Percentiles rank a stretch among this genome's conserved stretches.
These are phyloP conservation scores for Corella eumyota DNA, from an alignment of 23 tunicate genomes.

Conservation along the genomic window DNA sequence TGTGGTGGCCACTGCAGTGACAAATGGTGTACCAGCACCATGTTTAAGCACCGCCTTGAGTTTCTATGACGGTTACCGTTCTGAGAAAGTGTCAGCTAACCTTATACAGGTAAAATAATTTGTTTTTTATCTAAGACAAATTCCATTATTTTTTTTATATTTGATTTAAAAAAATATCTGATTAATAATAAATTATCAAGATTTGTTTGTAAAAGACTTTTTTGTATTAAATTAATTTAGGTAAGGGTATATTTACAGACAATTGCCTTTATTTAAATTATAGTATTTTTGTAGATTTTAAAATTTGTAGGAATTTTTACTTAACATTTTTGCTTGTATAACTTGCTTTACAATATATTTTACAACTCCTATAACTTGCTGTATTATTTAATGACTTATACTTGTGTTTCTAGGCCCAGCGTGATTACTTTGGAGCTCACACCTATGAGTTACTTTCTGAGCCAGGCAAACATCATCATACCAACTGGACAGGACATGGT, in stretches of 20 bases:
- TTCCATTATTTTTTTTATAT: no score
- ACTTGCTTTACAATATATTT: neutral
- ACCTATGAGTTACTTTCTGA: constrained; percentile 68
- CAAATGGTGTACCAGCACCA: constrained; percentile 80
- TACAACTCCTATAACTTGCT: neutral
- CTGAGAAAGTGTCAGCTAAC: constrained; percentile 69
- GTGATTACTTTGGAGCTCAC: constrained; percentile 95
- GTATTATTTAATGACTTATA: neutral
- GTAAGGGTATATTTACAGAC: neutral
- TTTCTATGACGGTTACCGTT: constrained; percentile 88
- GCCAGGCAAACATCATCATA: constrained; percentile 73
- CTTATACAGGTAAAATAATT: constrained; percentile 86
- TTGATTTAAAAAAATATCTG: no score
- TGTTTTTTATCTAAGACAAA: neutral
- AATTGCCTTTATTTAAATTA: neutral
- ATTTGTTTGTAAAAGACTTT: no score
- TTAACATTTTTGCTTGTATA: neutral
- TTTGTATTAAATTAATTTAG: no score
- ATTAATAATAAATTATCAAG: no score
- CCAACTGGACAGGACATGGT: constrained; percentile 97
- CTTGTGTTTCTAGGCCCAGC: constrained; percentile 75
- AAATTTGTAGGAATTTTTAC: no score
- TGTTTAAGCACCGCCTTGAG: constrained; percentile 83
- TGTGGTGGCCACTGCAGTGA: constrained; percentile 55
- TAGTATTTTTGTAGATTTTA: no score